Conservation (phyloP, 1,140 invertebrate genomes). For the Drosophila persimilis region DNA sequence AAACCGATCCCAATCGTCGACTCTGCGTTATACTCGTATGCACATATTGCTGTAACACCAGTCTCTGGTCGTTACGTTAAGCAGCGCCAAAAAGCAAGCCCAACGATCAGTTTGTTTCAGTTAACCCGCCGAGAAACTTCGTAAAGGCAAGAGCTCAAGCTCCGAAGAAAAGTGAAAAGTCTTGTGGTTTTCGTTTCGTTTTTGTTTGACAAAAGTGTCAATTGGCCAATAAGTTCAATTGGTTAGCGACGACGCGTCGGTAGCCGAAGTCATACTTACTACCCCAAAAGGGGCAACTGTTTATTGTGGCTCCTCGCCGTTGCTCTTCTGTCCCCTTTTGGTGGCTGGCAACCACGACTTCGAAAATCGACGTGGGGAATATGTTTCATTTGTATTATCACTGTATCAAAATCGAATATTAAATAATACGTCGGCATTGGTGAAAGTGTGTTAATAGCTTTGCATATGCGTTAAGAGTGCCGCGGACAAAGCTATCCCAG, state of each 20-base stretch:
- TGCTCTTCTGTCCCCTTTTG: background rate
- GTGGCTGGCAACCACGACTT: background rate
- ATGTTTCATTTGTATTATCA: constrained; percentile 47
- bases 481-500: constrained; percentile 41
- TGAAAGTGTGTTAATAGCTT: constrained; percentile 75
- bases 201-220: constrained; percentile 27
- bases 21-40: constrained; percentile 12
- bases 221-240: constrained; percentile 21
- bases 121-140: constrained; percentile 50
- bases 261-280: background rate
- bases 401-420: constrained; percentile 35
- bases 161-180: constrained; percentile 47
- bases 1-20: constrained; percentile 22
- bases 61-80: constrained; percentile 12
- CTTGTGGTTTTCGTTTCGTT: constrained; percentile 18
- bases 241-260: background rate
- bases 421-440: constrained; percentile 72
- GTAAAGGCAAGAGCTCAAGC: constrained; percentile 10
- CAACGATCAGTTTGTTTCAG: constrained; percentile 38
- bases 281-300: constrained; percentile 15
- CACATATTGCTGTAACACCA: constrained; percentile 25
- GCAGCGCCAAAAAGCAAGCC: constrained; percentile 36
- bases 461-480: constrained; percentile 44
- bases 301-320: background rate
- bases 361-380: constrained; percentile 9